phyloP scores from a whole-genome alignment of 2,888 invertebrate genomes.

The Tethea ocularis region DNA sequence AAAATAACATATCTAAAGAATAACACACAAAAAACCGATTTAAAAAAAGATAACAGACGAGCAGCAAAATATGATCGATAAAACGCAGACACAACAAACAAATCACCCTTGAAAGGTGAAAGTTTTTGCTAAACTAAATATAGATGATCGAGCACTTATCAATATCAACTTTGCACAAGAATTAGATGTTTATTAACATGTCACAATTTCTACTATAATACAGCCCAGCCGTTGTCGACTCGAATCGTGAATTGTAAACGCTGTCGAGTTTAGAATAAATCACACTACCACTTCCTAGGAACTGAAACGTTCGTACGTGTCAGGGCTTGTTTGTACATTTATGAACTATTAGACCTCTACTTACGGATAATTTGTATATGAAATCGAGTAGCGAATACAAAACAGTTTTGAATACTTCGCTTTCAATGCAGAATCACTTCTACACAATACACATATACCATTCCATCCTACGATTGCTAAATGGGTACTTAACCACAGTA shows the following conservation, averaged over 20 bases:
- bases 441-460: not conserved
- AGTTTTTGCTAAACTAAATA: not conserved
- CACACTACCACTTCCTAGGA: conserved; percentile 43
- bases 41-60: not conserved
- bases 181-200: not conserved
- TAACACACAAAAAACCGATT: not conserved
- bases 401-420: not conserved
- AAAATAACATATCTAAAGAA: not conserved
- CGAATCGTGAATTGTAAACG: conserved; percentile 15
- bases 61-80: not conserved
- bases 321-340: conserved; percentile 27
- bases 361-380: not conserved
- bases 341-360: conserved; percentile 22
- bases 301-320: conserved; percentile 39
- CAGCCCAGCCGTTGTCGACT: conserved; percentile 10
- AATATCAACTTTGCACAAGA: not conserved
- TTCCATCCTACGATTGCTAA: not conserved
- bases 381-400: not conserved
- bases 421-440: not conserved
- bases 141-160: not conserved
- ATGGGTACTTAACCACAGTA: not conserved
- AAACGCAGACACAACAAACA: not conserved
- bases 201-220: conserved; percentile 16
- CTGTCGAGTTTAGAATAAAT: conserved; percentile 19
- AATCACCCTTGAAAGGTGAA: not conserved